Conservation (phyloP, 2,888 invertebrate species). For the Nomada hirtipes region DNA sequence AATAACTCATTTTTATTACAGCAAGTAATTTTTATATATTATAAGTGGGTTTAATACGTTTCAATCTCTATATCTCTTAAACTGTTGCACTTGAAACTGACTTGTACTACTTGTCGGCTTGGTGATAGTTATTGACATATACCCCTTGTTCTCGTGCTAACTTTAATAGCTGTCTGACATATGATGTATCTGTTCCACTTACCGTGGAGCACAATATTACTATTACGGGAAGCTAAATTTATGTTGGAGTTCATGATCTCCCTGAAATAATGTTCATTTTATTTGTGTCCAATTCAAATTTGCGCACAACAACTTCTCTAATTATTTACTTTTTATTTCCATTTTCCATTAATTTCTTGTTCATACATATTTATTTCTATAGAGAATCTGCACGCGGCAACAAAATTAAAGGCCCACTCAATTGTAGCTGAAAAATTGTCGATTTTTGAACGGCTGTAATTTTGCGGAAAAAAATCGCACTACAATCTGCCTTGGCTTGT, state of each 20-base stretch:
- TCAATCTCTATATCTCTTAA: background rate
- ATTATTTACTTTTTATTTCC: too few relatives aligned
- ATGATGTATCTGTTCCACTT: slow-evolving; percentile 14
- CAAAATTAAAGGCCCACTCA: too few relatives aligned
- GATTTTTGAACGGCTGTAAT: too few relatives aligned
- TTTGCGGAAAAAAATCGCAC: too few relatives aligned
- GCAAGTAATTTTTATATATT: background rate
- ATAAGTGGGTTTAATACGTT: background rate
- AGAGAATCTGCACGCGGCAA: too few relatives aligned
- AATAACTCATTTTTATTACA: background rate
- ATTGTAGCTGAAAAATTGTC: too few relatives aligned
- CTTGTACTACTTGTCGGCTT: background rate
- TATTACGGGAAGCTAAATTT: background rate
- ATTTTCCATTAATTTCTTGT: too few relatives aligned
- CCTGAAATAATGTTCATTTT: background rate
- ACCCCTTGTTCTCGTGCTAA: background rate
- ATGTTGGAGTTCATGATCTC: too few relatives aligned
- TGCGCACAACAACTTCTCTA: too few relatives aligned
- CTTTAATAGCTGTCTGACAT: slow-evolving; percentile 6
- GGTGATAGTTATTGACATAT: slow-evolving; percentile 6
- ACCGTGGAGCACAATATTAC: background rate
- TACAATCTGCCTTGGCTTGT: too few relatives aligned
- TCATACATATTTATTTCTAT: too few relatives aligned
- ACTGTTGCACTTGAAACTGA: background rate
- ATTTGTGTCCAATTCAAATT: background rate